Conservation (phyloP, 2,797 vertebrate species). For the Oryzias sinensis region DNA sequence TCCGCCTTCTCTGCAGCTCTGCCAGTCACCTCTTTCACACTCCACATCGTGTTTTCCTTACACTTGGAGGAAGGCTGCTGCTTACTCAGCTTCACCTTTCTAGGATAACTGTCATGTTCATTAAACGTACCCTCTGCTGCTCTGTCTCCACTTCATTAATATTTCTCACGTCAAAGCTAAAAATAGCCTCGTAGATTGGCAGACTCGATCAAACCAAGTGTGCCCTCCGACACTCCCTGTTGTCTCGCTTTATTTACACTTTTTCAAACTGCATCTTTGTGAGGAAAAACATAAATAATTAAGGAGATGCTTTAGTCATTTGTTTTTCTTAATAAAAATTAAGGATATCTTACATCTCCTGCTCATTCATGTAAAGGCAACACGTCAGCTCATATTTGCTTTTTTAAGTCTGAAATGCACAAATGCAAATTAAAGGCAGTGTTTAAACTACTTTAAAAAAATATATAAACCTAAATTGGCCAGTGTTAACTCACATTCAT, state of each 20-base stretch:
- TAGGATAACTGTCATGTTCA: conserved; percentile 5
- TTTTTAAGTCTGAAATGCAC: too few relatives aligned
- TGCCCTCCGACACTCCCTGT: conserved; percentile 14
- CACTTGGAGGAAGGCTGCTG: conserved; percentile 1
- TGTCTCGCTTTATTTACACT: conserved; percentile 29
- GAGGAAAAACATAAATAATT: conserved; percentile 6
- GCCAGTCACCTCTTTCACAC: conserved; percentile 5
- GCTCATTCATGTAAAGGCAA: neutral
- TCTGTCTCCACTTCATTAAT: conserved; percentile 9
- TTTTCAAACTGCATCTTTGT: conserved; percentile 1
- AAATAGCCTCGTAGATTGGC: conserved; percentile 24
- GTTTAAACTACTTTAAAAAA: too few relatives aligned
- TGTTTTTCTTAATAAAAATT: too few relatives aligned
- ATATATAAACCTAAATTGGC: too few relatives aligned
- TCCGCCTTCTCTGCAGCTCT: conserved; percentile 12
- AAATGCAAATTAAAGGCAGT: too few relatives aligned
- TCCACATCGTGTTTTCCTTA: neutral
- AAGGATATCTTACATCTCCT: neutral
- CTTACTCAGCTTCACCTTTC: conserved; percentile 10
- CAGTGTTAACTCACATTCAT: neutral
- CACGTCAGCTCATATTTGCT: too few relatives aligned
- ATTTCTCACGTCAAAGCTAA: conserved; percentile 5
- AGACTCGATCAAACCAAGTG: conserved; percentile 6
- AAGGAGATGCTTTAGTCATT: neutral
- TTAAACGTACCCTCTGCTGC: neutral